Percentiles rank a stretch among this genome's conserved stretches.
Evolutionary conservation across 2,113 vertebrate genomes (phyloP).

Genomic region (Dicentrarchus labrax): DNA sequence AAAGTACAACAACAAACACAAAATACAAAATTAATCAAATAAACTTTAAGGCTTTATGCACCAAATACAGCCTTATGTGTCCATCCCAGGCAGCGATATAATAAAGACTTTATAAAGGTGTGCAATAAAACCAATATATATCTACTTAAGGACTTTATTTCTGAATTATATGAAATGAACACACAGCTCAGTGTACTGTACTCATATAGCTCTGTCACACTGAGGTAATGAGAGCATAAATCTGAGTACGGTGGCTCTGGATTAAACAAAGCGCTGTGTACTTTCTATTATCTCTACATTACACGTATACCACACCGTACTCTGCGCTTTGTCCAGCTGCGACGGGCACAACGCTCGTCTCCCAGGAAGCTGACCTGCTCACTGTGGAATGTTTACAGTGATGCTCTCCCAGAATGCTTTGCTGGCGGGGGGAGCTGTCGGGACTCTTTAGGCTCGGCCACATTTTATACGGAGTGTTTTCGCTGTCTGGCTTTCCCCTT

Average conservation of each 20-base stretch:
- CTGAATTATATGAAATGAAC: background rate
- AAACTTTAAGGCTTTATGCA: background rate
- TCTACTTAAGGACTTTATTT: background rate
- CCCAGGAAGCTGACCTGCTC: slow-evolving; percentile 61
- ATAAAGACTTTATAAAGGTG: background rate
- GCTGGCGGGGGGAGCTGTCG: slow-evolving; percentile 49
- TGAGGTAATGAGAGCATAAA: slow-evolving; percentile 18
- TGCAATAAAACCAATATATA: background rate
- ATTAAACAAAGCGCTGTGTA: slow-evolving; percentile 33
- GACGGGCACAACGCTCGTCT: slow-evolving; percentile 66
- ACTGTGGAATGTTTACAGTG: slow-evolving; percentile 81
- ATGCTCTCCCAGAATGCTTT: slow-evolving; percentile 76
- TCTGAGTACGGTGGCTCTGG: background rate
- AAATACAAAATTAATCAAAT: background rate
- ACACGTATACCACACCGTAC: slow-evolving; percentile 7
- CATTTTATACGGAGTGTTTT: slow-evolving; percentile 56
- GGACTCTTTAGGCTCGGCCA: slow-evolving; percentile 18
- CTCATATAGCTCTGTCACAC: background rate
- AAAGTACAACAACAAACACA: too few species aligned
- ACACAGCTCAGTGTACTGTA: slow-evolving; percentile 1
- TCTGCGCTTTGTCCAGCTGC: slow-evolving; percentile 22
- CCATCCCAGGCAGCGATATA: background rate
- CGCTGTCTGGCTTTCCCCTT: slow-evolving; percentile 11
- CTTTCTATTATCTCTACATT: slow-evolving; percentile 42
- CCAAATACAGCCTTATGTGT: background rate